phyloP scores from a whole-genome alignment of 2,113 vertebrate species.

The Triplophysa rosa region DNA sequence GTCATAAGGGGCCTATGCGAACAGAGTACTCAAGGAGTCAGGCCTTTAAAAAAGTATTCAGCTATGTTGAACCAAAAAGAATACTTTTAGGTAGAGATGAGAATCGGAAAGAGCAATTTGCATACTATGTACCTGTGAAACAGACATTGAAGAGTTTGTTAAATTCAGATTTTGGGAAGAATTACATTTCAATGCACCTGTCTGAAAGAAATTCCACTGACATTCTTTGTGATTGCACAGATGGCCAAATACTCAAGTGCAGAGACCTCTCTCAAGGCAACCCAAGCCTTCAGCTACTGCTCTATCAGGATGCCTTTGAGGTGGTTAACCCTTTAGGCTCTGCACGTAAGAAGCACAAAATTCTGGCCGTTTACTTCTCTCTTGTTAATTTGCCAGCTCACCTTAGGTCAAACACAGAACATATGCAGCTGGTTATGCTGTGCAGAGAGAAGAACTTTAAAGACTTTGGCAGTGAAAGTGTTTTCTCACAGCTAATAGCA shows the following conservation, averaged over 20 bases:
- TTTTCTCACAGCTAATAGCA: too few relatives aligned
- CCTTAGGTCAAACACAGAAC: too few relatives aligned
- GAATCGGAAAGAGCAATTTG: constrained; percentile 17
- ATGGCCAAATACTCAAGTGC: constrained; percentile 43
- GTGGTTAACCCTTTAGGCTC: too few relatives aligned
- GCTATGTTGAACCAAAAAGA: constrained; percentile 14
- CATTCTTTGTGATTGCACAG: constrained; percentile 30
- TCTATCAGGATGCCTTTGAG: constrained; percentile 51
- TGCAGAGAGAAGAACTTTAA: too few relatives aligned
- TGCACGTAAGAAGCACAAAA: constrained; percentile 33
- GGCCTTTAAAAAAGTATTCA: constrained; percentile 20
- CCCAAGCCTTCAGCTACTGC: constrained; percentile 41
- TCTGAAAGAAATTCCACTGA: neutral
- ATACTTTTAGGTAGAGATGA: constrained; percentile 35
- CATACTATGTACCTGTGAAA: constrained; percentile 37
- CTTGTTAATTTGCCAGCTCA: too few relatives aligned
- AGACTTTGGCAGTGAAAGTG: too few relatives aligned
- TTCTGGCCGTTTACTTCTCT: constrained; percentile 46
- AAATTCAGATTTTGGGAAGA: constrained; percentile 31
- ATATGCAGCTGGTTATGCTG: too few relatives aligned
- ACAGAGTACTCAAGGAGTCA: constrained; percentile 16
- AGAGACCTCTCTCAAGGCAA: constrained; percentile 44
- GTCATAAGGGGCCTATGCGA: constrained; percentile 37
- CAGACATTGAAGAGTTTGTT: constrained; percentile 36
- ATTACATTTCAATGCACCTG: constrained; percentile 3